phyloP scores from a whole-genome alignment of 2,113 vertebrate species.

The Empidonax traillii region DNA sequence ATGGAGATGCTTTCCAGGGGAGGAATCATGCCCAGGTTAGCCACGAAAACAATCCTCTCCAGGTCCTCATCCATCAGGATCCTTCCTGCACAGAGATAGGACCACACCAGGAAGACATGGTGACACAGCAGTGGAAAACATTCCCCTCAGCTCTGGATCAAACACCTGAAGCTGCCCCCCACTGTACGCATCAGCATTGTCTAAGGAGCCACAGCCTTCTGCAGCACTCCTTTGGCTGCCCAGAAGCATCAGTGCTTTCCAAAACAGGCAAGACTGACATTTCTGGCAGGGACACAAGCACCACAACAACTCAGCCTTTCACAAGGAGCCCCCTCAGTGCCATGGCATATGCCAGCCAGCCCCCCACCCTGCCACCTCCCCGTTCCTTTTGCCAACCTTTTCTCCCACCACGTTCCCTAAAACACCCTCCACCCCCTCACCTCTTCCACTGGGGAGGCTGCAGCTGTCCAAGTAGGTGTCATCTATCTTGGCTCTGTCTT shows the following conservation, averaged over 20 bases:
- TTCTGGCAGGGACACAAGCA: not conserved
- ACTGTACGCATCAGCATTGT: not conserved
- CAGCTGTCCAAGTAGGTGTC: constrained; percentile 73
- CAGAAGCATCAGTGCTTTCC: not conserved
- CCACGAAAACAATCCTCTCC: constrained; percentile 88
- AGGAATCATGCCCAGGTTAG: constrained; percentile 87
- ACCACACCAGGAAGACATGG: not conserved
- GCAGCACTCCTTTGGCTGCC: not conserved
- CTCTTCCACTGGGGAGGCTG: constrained; percentile 63
- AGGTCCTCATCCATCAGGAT: constrained; percentile 89
- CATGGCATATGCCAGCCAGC: not conserved
- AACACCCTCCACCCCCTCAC: constrained; percentile 64
- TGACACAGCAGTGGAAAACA: not conserved
- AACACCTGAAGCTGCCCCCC: not conserved
- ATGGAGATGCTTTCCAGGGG: constrained; percentile 87
- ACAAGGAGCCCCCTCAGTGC: not conserved
- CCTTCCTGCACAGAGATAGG: constrained; percentile 69
- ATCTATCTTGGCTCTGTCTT: constrained; percentile 90
- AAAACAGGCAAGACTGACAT: rapidly evolving
- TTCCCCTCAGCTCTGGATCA: not conserved
- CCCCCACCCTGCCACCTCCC: not conserved
- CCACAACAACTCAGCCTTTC: not conserved
- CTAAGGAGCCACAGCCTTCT: not conserved
- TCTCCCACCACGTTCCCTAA: not conserved
- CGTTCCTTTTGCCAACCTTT: not conserved